Base-by-base conservation (phyloP, 2,888 invertebrate species). In the Leptinotarsa juncta region DNA sequence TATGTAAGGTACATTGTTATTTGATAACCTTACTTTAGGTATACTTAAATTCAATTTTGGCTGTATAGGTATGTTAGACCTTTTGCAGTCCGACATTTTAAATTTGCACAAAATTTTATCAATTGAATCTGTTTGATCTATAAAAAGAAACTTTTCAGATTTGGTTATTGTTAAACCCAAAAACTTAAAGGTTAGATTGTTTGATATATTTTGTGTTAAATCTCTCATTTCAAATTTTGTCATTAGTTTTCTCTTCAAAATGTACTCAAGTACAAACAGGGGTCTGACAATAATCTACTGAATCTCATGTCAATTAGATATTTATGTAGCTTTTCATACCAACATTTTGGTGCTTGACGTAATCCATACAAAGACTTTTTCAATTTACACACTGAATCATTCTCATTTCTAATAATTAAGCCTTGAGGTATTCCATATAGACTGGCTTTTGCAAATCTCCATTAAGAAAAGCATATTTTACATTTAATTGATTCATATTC, bases 401-500 rank as follows among this genome's bases (percentile, higher is more conserved):
- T 32, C 32, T 32, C 10, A 10, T 32, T 32, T 32, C 10, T 7
- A 2, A 32, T 32, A 7, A 32, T 32, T 10, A 32, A 32, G 32
- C 32, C 32, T 32, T 32, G 32, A 32, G 10, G 10, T 32, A 32
- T 32, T 32, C 7, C 32, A 32, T 32, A 32, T 55, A n/a, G 18
- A 73, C 65, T 20, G 53, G 50, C 70, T 67, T n/a, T 32, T 73
- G 53, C 50, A 68, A 53, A 5, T 10, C 51, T 26, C 68, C 72
- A 51, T 69, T 53, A 7, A 79, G 69, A 65, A 81, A 78, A 50
- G 79, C 78, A 26, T 76, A 76, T 42, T 72, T 74, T 16, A 77
- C 73, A 75, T 80, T 78, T 14, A 77, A 18, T 65, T 74, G 77
- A 42, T 67, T 16, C 23, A 75, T 60, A 10, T 66, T 75, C 50